phyloP scores from a whole-genome alignment of 2,888 invertebrate genomes.

The Dyspetes luteomarginatus region DNA sequence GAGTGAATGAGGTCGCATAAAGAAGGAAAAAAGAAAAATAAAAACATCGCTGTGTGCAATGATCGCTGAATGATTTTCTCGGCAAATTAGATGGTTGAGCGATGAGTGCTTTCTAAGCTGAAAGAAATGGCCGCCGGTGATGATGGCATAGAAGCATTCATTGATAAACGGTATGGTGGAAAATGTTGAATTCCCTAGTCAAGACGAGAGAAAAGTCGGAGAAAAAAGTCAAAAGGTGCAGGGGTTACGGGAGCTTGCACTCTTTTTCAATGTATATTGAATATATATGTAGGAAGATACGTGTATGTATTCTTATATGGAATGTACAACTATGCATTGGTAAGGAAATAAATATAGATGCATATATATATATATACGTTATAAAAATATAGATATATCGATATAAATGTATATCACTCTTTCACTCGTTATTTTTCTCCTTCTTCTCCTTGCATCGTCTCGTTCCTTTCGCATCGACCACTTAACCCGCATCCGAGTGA shows the following conservation, averaged over 20 bases:
- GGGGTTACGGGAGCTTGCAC: conserved; percentile 1
- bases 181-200: conserved; percentile 8
- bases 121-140: conserved; percentile 9
- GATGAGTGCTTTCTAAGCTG: conserved; percentile 19
- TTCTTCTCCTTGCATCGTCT: not conserved
- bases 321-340: not conserved
- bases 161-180: conserved; percentile 16
- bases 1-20: not conserved
- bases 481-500: conserved; percentile 47
- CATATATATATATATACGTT: not conserved
- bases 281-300: no score
- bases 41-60: not conserved
- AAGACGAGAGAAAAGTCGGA: not conserved
- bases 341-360: not conserved
- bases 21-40: conserved; percentile 15
- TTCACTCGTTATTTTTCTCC: not conserved
- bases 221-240: conserved; percentile 8
- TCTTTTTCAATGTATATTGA: conserved; percentile 9
- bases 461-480: conserved; percentile 19
- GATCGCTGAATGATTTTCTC: conserved; percentile 12
- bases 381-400: not conserved
- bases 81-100: conserved; percentile 27
- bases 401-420: not conserved
- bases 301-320: no score
- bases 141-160: conserved; percentile 6